Base-by-base conservation (phyloP, 2,888 invertebrate species). In the Troglohyphantes excavatus region DNA sequence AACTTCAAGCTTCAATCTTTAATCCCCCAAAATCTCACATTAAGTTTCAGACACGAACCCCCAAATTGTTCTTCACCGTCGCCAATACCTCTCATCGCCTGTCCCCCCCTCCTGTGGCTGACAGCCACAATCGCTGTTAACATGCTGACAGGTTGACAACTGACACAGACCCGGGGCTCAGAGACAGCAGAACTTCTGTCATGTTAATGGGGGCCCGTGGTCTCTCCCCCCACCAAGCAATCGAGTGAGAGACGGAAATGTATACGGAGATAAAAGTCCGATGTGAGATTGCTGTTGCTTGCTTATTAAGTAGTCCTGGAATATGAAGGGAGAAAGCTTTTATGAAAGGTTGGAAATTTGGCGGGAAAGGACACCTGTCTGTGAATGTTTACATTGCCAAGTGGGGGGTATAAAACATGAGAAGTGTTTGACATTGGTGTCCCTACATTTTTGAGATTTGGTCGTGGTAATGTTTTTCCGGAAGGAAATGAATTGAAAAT, bases 61-160 rank as follows among this genome's bases (percentile, higher is more conserved):
- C 53, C 0, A n/a, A 53, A 53, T 53, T 53, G 17, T 53, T 53
- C 53, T 53, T 17, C 53, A 53, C 17, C 9, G 53, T 53, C 53
- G 5, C 53, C 53, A 53, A 53, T 53, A 53, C 13, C n/a, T 53
- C 17, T 53, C 53, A 53, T 53, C 53, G 13, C 53, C 33, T 9
- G 5, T 6, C 5, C 33, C 3, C 9, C 33, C 53, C 53, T 53
- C 53, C 73, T 39, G 27, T 59, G 73, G 59, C 59, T 82, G 84
- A 90, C 90, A 85, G 70, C 67, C 78, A 79, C 84, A 81, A 85
- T 85, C 84, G 84, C 68, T 90, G 90, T 85, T 84, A 90, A 90
- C 84, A 90, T 29, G 84, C 39, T 90, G 90, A 90, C 90, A 90
- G 85, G 61, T 85, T 85, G 85, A 84, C 67, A 70, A 78, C 73